Base-by-base conservation (phyloP, 2,113 vertebrate species). In the Anser cygnoides region DNA sequence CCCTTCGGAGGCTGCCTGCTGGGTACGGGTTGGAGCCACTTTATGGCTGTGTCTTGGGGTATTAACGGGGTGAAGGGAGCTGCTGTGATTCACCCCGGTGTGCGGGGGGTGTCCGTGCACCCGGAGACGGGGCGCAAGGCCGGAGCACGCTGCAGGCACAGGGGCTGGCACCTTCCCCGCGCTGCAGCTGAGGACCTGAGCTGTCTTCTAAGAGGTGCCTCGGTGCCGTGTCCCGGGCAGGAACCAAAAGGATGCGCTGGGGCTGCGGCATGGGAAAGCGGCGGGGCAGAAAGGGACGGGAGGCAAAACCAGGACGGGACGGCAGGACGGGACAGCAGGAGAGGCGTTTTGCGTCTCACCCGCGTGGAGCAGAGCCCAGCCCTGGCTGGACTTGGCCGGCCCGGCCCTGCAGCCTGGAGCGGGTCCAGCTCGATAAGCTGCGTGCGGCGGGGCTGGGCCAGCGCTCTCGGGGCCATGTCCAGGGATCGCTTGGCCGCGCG, bases 31-130 rank as follows among this genome's bases (percentile, higher is more conserved):
- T n/a, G 28, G 18, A 50, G 73, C 54, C 39, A 49, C 74, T 16
- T 37, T 1, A 18, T 8, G 11, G 66, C 46, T 6, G 19, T 0
- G 11, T 1, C 35, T 10, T 10, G 0, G 6, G 4, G 61, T 31
- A 6, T 37, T 13, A 26, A 28, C 4, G 2, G 78, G 21, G n/a
- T 20, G 84, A 35, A 31, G 19, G 37, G 37, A 39, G 71, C 22
- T 50, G 59, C 26, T 54, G 86, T 10, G 29, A 25, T 3, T 14
- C 9, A 25, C 41, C 46, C 35, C 57, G 23, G 49, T 28, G 28
- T 13, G 62, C 25, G 21, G 21, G 21, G 50, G 22, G 23, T 35
- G 59, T 37, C 23, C 16, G 10, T 26, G 61, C 25, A 28, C 61
- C 23, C 49, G 5, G 19, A 37, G 18, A 28, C 1, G 6, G 83